Evolutionary conservation across 2,797 vertebrate species (phyloP).

Genomic region (Myoxocephalus aenaeus): DNA sequence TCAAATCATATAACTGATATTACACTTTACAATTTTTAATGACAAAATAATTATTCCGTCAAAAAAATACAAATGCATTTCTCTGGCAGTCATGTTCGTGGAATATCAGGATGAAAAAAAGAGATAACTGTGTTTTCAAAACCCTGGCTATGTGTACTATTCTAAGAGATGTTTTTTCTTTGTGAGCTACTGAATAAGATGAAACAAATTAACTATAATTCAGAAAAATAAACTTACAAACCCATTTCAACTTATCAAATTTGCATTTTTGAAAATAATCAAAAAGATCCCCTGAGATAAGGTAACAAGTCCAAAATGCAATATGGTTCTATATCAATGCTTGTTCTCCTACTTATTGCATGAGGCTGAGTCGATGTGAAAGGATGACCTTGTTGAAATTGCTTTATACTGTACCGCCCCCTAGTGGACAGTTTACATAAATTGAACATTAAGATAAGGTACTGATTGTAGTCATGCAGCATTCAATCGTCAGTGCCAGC

Average conservation of each 20-base stretch:
- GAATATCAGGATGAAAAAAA: not conserved
- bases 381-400: slow-evolving; percentile 8
- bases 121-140: not conserved
- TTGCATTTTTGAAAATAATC: not conserved
- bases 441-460: not conserved
- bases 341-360: not conserved
- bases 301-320: not conserved
- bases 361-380: not conserved
- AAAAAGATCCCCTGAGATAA: not conserved
- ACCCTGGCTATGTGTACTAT: not conserved
- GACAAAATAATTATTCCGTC: not conserved
- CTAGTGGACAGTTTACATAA: slow-evolving; percentile 57
- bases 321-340: not conserved
- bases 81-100: not conserved
- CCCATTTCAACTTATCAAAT: not conserved
- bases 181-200: not conserved
- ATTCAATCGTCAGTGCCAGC: not conserved
- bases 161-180: not conserved
- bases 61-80: not conserved
- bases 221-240: not conserved
- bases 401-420: slow-evolving; percentile 68
- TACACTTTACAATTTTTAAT: not conserved
- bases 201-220: not conserved
- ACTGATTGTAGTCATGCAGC: not conserved
- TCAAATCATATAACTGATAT: not conserved